Conservation (phyloP, 2,113 vertebrate genomes). For the Chaenocephalus aceratus region DNA sequence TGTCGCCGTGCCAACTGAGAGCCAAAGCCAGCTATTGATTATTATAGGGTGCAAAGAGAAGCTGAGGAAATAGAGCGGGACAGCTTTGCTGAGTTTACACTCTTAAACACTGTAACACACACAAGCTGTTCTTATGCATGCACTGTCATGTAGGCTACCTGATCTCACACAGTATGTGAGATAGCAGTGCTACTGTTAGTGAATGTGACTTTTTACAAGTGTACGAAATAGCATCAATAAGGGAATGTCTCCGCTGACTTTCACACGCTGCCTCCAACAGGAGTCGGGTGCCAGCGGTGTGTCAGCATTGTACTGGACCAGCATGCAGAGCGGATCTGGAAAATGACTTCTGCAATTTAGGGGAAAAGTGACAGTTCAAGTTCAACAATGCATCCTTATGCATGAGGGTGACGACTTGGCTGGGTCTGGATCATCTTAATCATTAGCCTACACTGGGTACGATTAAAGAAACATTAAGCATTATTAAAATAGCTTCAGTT, state of each 20-base stretch:
- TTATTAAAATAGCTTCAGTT: too few species aligned
- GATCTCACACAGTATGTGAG: slow-evolving; percentile 5
- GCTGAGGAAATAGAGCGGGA: slow-evolving; percentile 64
- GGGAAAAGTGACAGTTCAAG: slow-evolving; percentile 47
- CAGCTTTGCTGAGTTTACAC: slow-evolving; percentile 75
- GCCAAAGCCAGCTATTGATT: slow-evolving; percentile 59
- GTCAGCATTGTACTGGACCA: slow-evolving; percentile 57
- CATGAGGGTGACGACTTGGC: background rate
- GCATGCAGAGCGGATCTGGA: slow-evolving; percentile 33
- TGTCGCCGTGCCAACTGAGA: slow-evolving; percentile 59
- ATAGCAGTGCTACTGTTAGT: slow-evolving; percentile 11
- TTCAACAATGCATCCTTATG: slow-evolving; percentile 25
- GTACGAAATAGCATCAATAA: background rate
- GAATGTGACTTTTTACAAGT: slow-evolving; percentile 45
- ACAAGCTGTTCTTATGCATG: slow-evolving; percentile 5
- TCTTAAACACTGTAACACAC: slow-evolving; percentile 47
- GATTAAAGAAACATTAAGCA: too few species aligned
- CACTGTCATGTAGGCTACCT: slow-evolving; percentile 41
- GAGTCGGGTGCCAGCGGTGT: slow-evolving; percentile 52
- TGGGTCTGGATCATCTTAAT: slow-evolving; percentile 25
- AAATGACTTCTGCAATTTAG: slow-evolving; percentile 45
- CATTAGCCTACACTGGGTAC: background rate
- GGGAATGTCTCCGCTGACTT: slow-evolving; percentile 55
- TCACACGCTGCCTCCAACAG: slow-evolving; percentile 45
- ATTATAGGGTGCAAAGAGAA: slow-evolving; percentile 64